Evolutionary conservation across 1,140 invertebrate genomes (phyloP), one percentile per base, ranked within the genome.

Genomic region (Nomia melanderi): DNA sequence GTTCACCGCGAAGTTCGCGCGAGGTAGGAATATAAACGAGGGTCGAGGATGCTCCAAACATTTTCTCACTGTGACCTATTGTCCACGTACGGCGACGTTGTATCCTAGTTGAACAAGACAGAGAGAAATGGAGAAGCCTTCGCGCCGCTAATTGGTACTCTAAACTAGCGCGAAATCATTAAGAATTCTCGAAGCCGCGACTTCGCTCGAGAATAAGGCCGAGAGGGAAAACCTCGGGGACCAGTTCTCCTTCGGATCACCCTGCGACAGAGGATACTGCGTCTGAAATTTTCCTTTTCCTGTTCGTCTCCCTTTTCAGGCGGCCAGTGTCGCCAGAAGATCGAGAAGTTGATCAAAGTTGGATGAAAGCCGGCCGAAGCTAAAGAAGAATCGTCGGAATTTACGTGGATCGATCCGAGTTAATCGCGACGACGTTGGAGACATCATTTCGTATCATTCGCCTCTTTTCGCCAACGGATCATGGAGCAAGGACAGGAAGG

Each of bases 71-170:
- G 41, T 44, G 20, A 17, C 27, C 14, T 41, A 60, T 76, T 60
- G 12, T 67, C 29, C 64, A 4, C 8, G 54, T 29, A 20, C 23
- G 11, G 11, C 25, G 12, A 56, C 53, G 14, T 31, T 20, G 41
- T 44, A 44, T 17, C 41, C 41, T 1, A 14, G 41, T 3, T n/a
- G 6, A n/a, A 14, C 23, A 7, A 25, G 20, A 31, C 54, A n/a
- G 29, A 7, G 44, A 59, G 0, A 29, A 12, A 17, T 12, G 2
- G 12, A 9, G 27, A 4, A 20, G 12, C 36, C 33, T 25, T 14
- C 57, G 23, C 27, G 57, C 44, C 36, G 29, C 66, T 77, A 77
- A 77, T 77, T 71, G 75, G 66, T 71, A 71, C 44, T 71, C 9
- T 12, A 31, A 44, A 6, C 20, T 33, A 17, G 8, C 25, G 44